These are phyloP conservation scores for Mya arenaria DNA, from an alignment of 1,140 invertebrate species.

Conservation along the genomic window DNA sequence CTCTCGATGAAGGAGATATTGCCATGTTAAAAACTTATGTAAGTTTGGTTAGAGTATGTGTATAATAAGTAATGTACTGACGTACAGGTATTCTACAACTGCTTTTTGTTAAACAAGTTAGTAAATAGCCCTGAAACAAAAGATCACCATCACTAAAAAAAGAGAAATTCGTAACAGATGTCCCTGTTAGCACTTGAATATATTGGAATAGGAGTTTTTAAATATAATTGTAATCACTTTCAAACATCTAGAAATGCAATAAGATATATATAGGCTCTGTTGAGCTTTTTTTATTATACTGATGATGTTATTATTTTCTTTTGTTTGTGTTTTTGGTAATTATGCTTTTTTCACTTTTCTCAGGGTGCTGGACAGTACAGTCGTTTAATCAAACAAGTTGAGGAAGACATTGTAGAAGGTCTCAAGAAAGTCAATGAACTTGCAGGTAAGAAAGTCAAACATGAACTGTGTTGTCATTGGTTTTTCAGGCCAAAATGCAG, in stretches of 20 bases:
- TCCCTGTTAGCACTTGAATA: not conserved
- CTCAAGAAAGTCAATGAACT: constrained; percentile 99
- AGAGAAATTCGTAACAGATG: not conserved
- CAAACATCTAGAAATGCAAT: not conserved
- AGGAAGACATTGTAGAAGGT: constrained; percentile 97
- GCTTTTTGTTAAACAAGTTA: not conserved
- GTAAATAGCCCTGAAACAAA: not conserved
- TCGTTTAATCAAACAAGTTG: constrained; percentile 95
- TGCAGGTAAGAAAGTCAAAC: constrained; percentile 95
- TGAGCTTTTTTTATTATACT: not conserved
- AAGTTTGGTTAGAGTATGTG: constrained; percentile 84
- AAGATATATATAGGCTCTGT: not conserved
- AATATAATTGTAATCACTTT: not conserved
- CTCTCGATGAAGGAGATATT: constrained; percentile 99
- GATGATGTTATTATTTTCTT: not conserved
- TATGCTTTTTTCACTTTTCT: constrained; percentile 50
- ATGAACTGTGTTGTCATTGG: too few species aligned
- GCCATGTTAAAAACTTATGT: constrained; percentile 98
- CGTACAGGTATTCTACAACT: not conserved
- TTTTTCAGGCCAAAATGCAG: too few species aligned
- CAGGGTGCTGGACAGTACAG: constrained; percentile 99
- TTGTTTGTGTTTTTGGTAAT: not conserved
- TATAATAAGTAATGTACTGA: not conserved
- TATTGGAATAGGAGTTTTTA: not conserved
- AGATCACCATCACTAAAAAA: not conserved